Conservation (phyloP, 2,888 invertebrate genomes). For the Girardia tigrina region DNA sequence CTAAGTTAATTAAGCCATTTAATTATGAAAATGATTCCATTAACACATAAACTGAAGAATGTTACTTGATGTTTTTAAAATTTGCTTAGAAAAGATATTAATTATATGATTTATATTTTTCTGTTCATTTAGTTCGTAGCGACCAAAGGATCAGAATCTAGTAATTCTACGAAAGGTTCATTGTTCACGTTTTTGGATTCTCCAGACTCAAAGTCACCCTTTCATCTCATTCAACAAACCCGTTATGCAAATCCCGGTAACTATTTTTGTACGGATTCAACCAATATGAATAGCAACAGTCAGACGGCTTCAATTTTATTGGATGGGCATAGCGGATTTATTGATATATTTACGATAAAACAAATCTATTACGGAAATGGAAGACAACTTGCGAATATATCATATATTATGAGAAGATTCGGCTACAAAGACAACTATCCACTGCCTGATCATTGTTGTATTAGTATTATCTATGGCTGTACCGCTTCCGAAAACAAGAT, state of each 20-base stretch:
- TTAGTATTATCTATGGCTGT: constrained; percentile 68
- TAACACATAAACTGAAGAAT: too few relatives aligned
- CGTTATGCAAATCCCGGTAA: neutral
- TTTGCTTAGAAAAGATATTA: too few relatives aligned
- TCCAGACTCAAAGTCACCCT: neutral
- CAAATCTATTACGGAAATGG: constrained; percentile 35
- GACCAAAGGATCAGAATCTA: neutral
- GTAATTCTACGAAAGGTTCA: neutral
- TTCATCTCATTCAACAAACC: constrained; percentile 1
- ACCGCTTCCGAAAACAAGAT: constrained; percentile 72
- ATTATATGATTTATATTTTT: too few relatives aligned
- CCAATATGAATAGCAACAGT: neutral
- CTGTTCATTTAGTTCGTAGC: neutral
- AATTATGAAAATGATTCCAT: too few relatives aligned
- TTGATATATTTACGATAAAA: constrained; percentile 37
- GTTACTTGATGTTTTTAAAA: too few relatives aligned
- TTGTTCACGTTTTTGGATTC: constrained; percentile 1
- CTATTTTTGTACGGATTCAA: neutral
- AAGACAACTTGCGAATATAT: neutral
- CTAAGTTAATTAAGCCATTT: too few relatives aligned
- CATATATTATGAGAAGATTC: constrained; percentile 9
- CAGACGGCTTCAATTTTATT: neutral
- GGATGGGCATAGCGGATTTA: constrained; percentile 33
- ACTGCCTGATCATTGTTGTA: constrained; percentile 52
- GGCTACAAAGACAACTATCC: constrained; percentile 35